Conservation (phyloP, 1,140 invertebrate genomes). For the Drosophila lacertosa region DNA sequence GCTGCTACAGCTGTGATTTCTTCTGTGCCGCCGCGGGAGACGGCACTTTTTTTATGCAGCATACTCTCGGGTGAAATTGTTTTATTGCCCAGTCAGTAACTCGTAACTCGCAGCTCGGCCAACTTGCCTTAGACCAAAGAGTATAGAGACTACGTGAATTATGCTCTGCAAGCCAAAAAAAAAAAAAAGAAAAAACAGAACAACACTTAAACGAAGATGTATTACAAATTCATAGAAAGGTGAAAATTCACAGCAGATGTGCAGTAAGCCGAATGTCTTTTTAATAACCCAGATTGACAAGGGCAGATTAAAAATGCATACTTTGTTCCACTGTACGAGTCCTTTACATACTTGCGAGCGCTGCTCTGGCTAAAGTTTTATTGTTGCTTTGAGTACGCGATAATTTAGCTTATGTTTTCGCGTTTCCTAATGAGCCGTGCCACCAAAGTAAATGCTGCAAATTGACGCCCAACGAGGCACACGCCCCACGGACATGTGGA, state of each 20-base stretch:
- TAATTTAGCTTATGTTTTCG: slow-evolving; percentile 31
- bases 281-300: too few relatives aligned
- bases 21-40: slow-evolving; percentile 37
- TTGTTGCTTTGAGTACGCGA: slow-evolving; percentile 23
- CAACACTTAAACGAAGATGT: slow-evolving; percentile 11
- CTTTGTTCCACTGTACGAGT: slow-evolving; percentile 19
- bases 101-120: too few relatives aligned
- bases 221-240: slow-evolving; percentile 4
- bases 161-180: slow-evolving; percentile 8
- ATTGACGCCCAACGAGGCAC: background rate
- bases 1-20: slow-evolving; percentile 27
- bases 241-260: background rate
- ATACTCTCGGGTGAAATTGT: slow-evolving; percentile 34
- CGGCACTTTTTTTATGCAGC: slow-evolving; percentile 51
- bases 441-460: slow-evolving; percentile 19
- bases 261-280: too few relatives aligned
- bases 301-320: too few relatives aligned
- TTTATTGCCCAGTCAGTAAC: slow-evolving; percentile 52
- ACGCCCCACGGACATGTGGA: slow-evolving; percentile 1
- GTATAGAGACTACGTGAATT: slow-evolving; percentile 18
- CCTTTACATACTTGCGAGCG: slow-evolving; percentile 12
- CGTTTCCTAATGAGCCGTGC: slow-evolving; percentile 42
- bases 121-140: slow-evolving; percentile 21
- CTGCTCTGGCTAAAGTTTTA: slow-evolving; percentile 12
- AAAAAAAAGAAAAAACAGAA: slow-evolving; percentile 7